These are phyloP conservation scores for Fopius arisanus DNA, from an alignment of 1,140 invertebrate genomes.

Conservation along the genomic window DNA sequence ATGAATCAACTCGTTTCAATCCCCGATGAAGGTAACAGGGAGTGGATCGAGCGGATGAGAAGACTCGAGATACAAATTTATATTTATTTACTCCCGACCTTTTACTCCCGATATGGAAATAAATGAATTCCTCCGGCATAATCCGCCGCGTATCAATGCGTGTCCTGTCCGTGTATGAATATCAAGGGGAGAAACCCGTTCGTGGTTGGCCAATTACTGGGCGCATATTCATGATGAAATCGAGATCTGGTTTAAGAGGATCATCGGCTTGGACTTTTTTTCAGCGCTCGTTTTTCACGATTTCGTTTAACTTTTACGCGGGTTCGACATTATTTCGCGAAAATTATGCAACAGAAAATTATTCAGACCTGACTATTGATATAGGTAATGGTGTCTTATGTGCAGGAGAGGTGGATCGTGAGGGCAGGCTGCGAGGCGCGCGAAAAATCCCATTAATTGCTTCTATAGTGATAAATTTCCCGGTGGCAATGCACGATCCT, in stretches of 20 bases:
- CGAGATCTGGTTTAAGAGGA: background rate
- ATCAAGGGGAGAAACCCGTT: background rate
- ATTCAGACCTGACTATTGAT: background rate
- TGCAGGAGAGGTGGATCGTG: slow-evolving; percentile 52
- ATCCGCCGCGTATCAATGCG: background rate
- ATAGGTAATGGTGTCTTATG: background rate
- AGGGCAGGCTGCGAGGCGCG: slow-evolving; percentile 40
- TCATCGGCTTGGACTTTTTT: background rate
- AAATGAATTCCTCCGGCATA: slow-evolving; percentile 19
- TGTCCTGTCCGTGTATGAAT: background rate
- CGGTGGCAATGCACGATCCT: slow-evolving; percentile 57
- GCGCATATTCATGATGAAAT: background rate
- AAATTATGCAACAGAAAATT: background rate
- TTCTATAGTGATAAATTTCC: slow-evolving; percentile 64
- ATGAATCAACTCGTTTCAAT: background rate
- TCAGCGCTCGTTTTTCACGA: no score
- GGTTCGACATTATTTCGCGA: background rate
- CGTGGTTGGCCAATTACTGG: background rate
- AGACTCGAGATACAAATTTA: slow-evolving; percentile 22
- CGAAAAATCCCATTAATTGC: slow-evolving; percentile 63
- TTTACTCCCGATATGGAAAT: slow-evolving; percentile 31
- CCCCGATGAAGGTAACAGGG: background rate
- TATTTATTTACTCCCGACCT: slow-evolving; percentile 31
- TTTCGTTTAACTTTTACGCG: no score
- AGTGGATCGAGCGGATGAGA: background rate